A percentile compares a stretch with the other conserved stretches of the same genome.
Conservation (phyloP, 2,888 invertebrate species). For the Electrophaes corylata region DNA sequence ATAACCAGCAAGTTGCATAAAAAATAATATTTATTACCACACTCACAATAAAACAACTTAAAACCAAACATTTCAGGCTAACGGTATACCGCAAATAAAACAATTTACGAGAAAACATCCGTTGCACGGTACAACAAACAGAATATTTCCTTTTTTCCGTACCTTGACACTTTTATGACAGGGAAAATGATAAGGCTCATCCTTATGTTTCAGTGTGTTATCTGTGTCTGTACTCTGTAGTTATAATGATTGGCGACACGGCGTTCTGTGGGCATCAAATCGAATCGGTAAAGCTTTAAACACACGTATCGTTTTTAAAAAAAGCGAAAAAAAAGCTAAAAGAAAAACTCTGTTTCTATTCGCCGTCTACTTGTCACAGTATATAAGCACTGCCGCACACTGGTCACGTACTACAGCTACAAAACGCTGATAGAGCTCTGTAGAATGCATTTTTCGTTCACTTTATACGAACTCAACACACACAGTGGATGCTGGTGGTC, state of each 20-base stretch:
- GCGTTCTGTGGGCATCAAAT: background rate
- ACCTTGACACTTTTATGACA: slow-evolving; percentile 42
- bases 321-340: no score
- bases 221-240: slow-evolving; percentile 8
- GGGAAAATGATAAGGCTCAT: slow-evolving; percentile 34
- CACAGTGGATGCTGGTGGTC: no score
- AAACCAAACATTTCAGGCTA: slow-evolving; percentile 19
- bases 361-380: no score
- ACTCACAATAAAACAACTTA: slow-evolving; percentile 7
- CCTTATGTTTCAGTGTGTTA: slow-evolving; percentile 23
- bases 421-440: no score
- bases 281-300: background rate
- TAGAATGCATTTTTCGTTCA: no score
- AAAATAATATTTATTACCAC: background rate
- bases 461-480: no score
- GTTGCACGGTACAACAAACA: slow-evolving; percentile 39
- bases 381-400: no score
- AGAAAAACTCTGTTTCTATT: no score
- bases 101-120: slow-evolving; percentile 40
- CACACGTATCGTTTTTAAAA: no score
- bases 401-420: no score
- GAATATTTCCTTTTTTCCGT: slow-evolving; percentile 30
- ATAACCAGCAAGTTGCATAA: no score
- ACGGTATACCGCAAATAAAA: slow-evolving; percentile 27
- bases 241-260: slow-evolving; percentile 14